Percentiles rank a stretch among this genome's conserved stretches.
Evolutionary conservation across 1,140 invertebrate species (phyloP).

Genomic region (Drosophila trapezifrons): DNA sequence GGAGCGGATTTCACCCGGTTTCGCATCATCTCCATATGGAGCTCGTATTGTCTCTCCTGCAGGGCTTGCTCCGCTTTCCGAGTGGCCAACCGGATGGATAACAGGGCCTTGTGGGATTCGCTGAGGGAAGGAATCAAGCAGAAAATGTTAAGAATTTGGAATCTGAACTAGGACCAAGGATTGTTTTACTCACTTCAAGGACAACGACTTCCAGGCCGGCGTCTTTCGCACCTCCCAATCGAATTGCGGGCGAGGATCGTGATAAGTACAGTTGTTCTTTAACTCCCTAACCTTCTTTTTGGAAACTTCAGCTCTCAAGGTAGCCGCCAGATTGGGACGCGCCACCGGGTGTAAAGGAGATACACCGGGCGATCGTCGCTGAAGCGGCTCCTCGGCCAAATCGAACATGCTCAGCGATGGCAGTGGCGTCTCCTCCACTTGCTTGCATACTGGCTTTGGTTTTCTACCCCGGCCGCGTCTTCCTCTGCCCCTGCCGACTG

Average conservation of each 20-base stretch:
- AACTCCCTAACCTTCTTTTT: constrained; percentile 77
- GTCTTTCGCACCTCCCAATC: constrained; percentile 83
- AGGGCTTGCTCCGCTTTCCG: constrained; percentile 80
- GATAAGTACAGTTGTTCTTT: constrained; percentile 75
- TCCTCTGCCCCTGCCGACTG: constrained; percentile 22
- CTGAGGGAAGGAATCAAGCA: constrained; percentile 35
- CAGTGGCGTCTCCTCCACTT: constrained; percentile 16
- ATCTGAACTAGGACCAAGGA: neutral
- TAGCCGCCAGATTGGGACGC: constrained; percentile 80
- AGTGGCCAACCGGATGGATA: constrained; percentile 77
- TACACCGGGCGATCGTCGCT: constrained; percentile 41
- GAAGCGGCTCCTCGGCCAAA: constrained; percentile 25
- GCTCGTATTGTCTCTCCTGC: constrained; percentile 76
- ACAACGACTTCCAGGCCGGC: constrained; percentile 80
- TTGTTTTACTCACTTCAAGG: constrained; percentile 64
- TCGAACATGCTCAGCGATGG: constrained; percentile 45
- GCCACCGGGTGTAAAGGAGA: constrained; percentile 78
- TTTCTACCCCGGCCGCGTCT: constrained; percentile 28
- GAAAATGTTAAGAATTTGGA: neutral
- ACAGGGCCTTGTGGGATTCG: constrained; percentile 76
- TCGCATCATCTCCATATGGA: constrained; percentile 82
- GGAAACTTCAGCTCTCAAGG: constrained; percentile 72
- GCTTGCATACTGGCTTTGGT: constrained; percentile 13
- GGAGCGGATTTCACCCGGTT: constrained; percentile 81
- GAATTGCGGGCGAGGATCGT: constrained; percentile 62